Conservation (phyloP, 2,113 vertebrate species). For the Ondatra zibethicus region DNA sequence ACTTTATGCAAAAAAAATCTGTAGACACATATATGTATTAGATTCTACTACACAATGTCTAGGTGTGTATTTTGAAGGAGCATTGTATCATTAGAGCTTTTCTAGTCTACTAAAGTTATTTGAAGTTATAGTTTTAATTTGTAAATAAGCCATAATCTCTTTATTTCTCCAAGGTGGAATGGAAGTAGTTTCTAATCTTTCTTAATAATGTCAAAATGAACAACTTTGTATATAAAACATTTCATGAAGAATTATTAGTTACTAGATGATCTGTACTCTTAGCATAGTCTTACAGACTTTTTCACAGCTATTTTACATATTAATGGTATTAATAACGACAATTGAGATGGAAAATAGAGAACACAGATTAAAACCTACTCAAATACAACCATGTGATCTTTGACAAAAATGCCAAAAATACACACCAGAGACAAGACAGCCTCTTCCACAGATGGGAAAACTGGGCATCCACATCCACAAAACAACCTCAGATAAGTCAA, state of each 20-base stretch:
- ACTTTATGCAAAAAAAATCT: constrained; percentile 13
- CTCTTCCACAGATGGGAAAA: background rate
- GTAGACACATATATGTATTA: background rate
- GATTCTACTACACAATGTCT: background rate
- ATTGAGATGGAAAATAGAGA: background rate
- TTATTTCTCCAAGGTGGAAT: background rate
- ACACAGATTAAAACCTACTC: background rate
- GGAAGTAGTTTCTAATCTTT: constrained; percentile 36
- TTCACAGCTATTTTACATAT: background rate
- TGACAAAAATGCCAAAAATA: background rate
- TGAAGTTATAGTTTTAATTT: constrained; percentile 36
- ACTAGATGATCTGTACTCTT: background rate
- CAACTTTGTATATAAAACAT: background rate
- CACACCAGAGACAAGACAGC: background rate
- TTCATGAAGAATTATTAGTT: background rate
- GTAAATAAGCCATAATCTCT: background rate
- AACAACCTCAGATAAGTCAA: background rate
- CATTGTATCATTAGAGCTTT: background rate
- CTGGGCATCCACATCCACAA: background rate
- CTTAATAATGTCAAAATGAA: background rate
- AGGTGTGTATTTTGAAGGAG: background rate
- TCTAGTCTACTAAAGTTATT: constrained; percentile 1
- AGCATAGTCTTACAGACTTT: background rate
- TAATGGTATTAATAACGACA: background rate
- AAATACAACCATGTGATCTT: background rate